Base-by-base conservation (phyloP, 2,113 vertebrate genomes). In the Cheilinus undulatus region DNA sequence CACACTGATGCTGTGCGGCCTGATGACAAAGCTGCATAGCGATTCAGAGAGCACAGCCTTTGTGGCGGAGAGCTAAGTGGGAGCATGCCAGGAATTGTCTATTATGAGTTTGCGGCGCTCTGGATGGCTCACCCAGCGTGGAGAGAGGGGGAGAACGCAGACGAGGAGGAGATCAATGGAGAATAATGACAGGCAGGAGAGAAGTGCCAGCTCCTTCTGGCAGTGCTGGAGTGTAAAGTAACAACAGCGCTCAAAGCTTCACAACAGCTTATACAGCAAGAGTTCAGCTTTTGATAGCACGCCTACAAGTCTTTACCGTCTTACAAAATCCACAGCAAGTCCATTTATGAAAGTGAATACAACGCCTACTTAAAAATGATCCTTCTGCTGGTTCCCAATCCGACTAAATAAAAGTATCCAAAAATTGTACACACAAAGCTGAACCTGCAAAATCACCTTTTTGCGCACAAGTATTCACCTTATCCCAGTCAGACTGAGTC, bases 151-250 rank as follows among this genome's bases (percentile, higher is more conserved):
- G 57, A 19, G 53, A 53, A 66, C 17, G 26, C 62, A 73, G 53
- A 53, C 7, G 26, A 38, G 48, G 38, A 69, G 38, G 22, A 42
- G 73, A 86, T 91, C 89, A 82, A 91, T 90, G 67, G 75, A 84
- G 26, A 91, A 26, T 23, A 82, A 73, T 62, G 83, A 77, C 57
- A n/a, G 63, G 61, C 26, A 23, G 34, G 61, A 30, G 1, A 51
- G 13, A 60, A 69, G 72, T 51, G 62, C 45, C 40, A 43, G 49
- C 8, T n/a, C 56, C 51, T 51, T 83, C 69, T 82, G 60, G 60
- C 67, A 65, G 57, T 5, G 42, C 23, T 65, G 0, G 15, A 58
- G 56, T 78, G 30, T 59, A 13, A 46, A 79, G 61, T 49, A 57
- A 67, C 32, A 32, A 72, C 27, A 34, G 24, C 54, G 43, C 48